Base-by-base conservation (phyloP, 2,888 invertebrate species). In the Zaprionus bogoriensis region DNA sequence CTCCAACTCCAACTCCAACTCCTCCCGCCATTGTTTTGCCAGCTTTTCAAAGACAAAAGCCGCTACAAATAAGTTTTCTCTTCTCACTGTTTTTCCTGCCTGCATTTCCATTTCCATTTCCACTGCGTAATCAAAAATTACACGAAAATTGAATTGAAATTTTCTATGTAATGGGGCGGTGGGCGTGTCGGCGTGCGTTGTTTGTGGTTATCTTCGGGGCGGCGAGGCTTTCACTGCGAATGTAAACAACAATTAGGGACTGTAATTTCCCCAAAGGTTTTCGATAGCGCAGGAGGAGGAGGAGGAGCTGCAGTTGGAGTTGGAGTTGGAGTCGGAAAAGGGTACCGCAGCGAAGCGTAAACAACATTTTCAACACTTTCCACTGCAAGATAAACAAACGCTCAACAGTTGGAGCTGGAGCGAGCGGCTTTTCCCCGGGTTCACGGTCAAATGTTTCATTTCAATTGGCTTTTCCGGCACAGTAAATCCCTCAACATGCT, bases 181-280 rank as follows among this genome's bases (percentile, higher is more conserved):
- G 14, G 17, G 36, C n/a, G 3, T 6, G 28, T 42, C 41, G 67
- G 67, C 54, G 70, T 51, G 48, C 50, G 14, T 22, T 36, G 19
- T 27, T 41, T 51, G 45, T 48, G 42, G 36, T 58, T 32, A 51
- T 32, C 50, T 54, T 44, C 52, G 32, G 42, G 55, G 44, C 63
- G 60, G 70, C 58, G 17, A 27, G 52, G 62, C 62, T 83, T 80
- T 83, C 83, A 70, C 80, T 77, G 48, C 52, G 66, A 69, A 74
- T 70, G 75, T 80, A 80, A 80, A 80, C 83, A 80, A 83, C 75
- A 80, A 83, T 80, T 77, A 71, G 65, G 67, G 54, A 23, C 66
- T 50, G 50, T 54, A 55, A 50, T 51, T 62, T 59, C 54, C 38
- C 23, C 50, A 67, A 70, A 60, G 77, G 61, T 61, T 60, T 23